phyloP scores from a whole-genome alignment of 2,888 invertebrate species.

The Drosophila siamana region DNA sequence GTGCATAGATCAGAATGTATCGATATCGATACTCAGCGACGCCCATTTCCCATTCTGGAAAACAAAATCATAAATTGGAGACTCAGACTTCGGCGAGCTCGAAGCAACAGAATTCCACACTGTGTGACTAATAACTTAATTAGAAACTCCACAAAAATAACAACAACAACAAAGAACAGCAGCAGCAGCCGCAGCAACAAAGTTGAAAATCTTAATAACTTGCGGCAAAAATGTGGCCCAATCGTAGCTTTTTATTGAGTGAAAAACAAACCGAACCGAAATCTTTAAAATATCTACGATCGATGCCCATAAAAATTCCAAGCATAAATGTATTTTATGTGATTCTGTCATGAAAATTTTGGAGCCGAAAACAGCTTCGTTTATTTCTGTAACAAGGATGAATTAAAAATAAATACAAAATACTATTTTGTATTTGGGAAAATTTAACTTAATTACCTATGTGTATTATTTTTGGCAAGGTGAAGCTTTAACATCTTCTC shows the following conservation, averaged over 20 bases:
- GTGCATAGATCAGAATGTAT: slow-evolving; percentile 51
- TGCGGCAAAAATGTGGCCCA: slow-evolving; percentile 65
- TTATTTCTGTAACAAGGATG: slow-evolving; percentile 47
- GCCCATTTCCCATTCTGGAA: slow-evolving; percentile 40
- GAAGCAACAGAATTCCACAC: slow-evolving; percentile 59
- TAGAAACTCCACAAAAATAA: slow-evolving; percentile 63
- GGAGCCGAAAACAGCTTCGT: slow-evolving; percentile 32
- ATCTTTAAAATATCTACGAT: slow-evolving; percentile 64
- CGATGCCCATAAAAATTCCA: slow-evolving; percentile 71
- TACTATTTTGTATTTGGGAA: slow-evolving; percentile 4
- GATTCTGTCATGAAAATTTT: slow-evolving; percentile 36
- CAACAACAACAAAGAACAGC: slow-evolving; percentile 30
- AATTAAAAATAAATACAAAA: slow-evolving; percentile 66
- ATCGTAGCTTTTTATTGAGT: slow-evolving; percentile 69
- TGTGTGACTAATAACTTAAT: slow-evolving; percentile 83
- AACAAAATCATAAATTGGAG: slow-evolving; percentile 20
- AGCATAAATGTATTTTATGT: slow-evolving; percentile 69
- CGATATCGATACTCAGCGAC: slow-evolving; percentile 45
- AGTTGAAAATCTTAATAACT: slow-evolving; percentile 64
- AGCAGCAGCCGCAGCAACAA: slow-evolving; percentile 23
- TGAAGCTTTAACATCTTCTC: no score
- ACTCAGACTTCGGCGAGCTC: slow-evolving; percentile 13
- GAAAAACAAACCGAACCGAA: slow-evolving; percentile 72
- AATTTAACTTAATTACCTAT: background rate
- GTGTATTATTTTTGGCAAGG: no score